Conservation (phyloP, 2,888 invertebrate genomes). For the Ophraella communa region DNA sequence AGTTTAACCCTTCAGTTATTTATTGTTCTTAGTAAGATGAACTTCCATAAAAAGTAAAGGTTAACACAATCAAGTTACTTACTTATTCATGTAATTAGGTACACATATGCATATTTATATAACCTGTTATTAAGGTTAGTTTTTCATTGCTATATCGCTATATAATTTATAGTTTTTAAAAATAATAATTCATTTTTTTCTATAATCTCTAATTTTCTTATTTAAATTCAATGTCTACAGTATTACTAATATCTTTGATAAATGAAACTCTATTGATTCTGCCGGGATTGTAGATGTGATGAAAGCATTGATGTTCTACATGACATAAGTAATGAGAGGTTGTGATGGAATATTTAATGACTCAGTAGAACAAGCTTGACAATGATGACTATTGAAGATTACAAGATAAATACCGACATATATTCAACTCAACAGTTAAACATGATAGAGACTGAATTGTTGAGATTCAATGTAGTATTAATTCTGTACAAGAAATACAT, state of each 20-base stretch:
- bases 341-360: constrained; percentile 18
- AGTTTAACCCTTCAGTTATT: too few relatives aligned
- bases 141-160: too few relatives aligned
- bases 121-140: too few relatives aligned
- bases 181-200: too few relatives aligned
- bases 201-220: too few relatives aligned
- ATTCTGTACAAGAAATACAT: background rate
- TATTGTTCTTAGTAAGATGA: too few relatives aligned
- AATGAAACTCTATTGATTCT: background rate
- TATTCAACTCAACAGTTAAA: constrained; percentile 16
- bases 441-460: background rate
- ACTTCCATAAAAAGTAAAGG: too few relatives aligned
- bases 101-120: too few relatives aligned
- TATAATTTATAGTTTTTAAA: too few relatives aligned
- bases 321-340: constrained; percentile 16
- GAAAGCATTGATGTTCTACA: constrained; percentile 17
- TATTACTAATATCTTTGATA: background rate
- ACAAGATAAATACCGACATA: constrained; percentile 16
- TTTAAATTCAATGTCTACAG: too few relatives aligned
- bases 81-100: too few relatives aligned
- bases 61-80: too few relatives aligned
- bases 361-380: constrained; percentile 15
- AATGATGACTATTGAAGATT: constrained; percentile 16
- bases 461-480: background rate
- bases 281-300: background rate